Evolutionary conservation across 1,140 invertebrate genomes (phyloP), one percentile per base, ranked within the genome.

Genomic region (Trissolcus basalis): DNA sequence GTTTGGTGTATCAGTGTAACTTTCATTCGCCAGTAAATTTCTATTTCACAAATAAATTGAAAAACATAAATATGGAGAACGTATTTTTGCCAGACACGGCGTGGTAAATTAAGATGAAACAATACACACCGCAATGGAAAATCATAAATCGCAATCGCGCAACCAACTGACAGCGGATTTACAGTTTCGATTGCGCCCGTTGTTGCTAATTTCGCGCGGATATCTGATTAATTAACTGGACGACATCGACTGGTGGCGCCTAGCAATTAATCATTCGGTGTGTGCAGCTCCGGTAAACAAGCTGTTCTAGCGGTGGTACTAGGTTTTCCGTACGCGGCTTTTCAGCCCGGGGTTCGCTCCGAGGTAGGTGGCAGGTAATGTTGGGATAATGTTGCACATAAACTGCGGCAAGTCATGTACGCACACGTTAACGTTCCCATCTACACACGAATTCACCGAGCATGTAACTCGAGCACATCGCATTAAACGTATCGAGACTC

Each of bases 151-250:
- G 61, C 51, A 61, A 67, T 74, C 45, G 63, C 70, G 48, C 54
- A 60, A 56, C 61, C 47, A 58, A 51, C 67, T 69, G 64, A 54
- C 65, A 53, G 49, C 56, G 65, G 56, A 77, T 79, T 56, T 65
- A 72, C 55, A 55, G 69, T 79, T 80, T 77, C 50, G 61, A 48
- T 68, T 16, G 35, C 67, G 39, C 79, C 70, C 74, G 54, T 64
- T 72, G 68, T 64, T 72, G 80, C 79, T 87, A 86, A 86, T 87
- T 86, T 82, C 81, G 71, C 58, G 77, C 58, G 77, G 84, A 84
- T 88, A 88, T 88, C 87, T 87, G 86, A 88, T 87, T 87, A 87
- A 89, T 87, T 87, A 88, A 86, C 85, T 58, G 33, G 27, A 48
- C 69, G 80, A 61, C 67, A 54, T 80, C 58, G 61, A 58, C 76